Evolutionary conservation across 2,888 invertebrate genomes (phyloP).

Genomic region (Xiphydria camelus): DNA sequence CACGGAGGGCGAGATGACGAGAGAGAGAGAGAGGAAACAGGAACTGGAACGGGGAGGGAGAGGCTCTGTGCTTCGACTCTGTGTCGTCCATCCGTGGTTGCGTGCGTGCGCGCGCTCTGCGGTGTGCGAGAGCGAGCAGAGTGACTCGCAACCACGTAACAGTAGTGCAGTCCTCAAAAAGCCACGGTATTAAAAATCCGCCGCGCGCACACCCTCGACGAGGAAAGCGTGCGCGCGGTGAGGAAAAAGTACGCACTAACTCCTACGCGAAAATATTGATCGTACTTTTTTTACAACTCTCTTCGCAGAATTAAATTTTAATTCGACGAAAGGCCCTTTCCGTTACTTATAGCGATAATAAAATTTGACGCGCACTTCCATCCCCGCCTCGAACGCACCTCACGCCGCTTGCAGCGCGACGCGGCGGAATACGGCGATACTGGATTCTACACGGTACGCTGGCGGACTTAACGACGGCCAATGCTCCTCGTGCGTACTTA

Average conservation of each 20-base stretch:
- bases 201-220: not conserved
- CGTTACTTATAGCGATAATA: conserved; percentile 14
- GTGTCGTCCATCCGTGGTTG: conserved; percentile 4
- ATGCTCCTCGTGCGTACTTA: no score
- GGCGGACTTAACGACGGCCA: conserved; percentile 22
- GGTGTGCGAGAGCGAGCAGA: no score
- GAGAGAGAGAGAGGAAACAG: no score
- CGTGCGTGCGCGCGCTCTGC: no score
- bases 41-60: no score
- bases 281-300: conserved; percentile 40
- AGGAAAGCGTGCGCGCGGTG: not conserved
- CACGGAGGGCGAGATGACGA: not conserved
- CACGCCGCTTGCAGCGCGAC: conserved; percentile 15
- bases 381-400: not conserved
- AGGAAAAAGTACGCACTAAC: conserved; percentile 20
- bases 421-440: conserved; percentile 6
- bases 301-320: conserved; percentile 35
- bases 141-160: no score
- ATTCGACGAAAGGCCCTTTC: conserved; percentile 38
- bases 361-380: conserved; percentile 6
- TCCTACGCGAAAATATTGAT: conserved; percentile 45
- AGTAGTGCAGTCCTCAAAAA: no score
- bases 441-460: conserved; percentile 23
- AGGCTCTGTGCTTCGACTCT: no score
- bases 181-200: no score